Percentiles rank a stretch among this genome's conserved stretches.
phyloP scores from a whole-genome alignment of 2,888 invertebrate species.

The Smittia sp. region DNA sequence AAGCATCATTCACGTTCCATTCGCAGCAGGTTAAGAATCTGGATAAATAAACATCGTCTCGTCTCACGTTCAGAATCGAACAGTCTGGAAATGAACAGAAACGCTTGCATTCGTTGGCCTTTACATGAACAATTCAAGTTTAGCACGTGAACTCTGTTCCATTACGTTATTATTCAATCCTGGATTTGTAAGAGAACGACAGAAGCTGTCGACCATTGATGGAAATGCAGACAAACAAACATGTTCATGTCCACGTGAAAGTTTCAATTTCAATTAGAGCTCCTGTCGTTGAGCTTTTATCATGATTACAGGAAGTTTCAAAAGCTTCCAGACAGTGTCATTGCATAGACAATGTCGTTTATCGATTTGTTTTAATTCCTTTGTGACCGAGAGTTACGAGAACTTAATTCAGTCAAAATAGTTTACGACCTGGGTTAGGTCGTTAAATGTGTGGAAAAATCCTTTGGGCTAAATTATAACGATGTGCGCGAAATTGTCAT shows the following conservation, averaged over 20 bases:
- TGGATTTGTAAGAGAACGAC: background rate
- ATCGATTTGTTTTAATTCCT: background rate
- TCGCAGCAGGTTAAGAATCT: slow-evolving; percentile 48
- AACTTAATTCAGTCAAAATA: background rate
- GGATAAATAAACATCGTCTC: slow-evolving; percentile 49
- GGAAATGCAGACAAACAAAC: too few relatives aligned
- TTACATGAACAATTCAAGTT: too few relatives aligned
- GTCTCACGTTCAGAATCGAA: slow-evolving; percentile 45
- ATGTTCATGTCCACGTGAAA: too few relatives aligned
- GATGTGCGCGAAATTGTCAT: background rate
- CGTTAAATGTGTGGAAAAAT: background rate
- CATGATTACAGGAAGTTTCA: too few relatives aligned
- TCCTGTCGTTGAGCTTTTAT: too few relatives aligned
- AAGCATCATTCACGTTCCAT: slow-evolving; percentile 49
- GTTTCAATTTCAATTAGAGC: too few relatives aligned
- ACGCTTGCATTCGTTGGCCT: background rate
- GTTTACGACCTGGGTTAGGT: background rate
- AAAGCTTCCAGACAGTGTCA: too few relatives aligned
- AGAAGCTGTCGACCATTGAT: background rate
- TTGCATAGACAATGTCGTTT: too few relatives aligned
- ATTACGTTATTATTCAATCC: background rate
- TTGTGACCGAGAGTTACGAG: background rate
- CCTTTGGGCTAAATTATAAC: background rate
- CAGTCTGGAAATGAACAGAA: slow-evolving; percentile 45
- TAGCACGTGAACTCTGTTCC: background rate